phyloP scores from a whole-genome alignment of 1,140 invertebrate genomes.

The Drosophila saltans region DNA sequence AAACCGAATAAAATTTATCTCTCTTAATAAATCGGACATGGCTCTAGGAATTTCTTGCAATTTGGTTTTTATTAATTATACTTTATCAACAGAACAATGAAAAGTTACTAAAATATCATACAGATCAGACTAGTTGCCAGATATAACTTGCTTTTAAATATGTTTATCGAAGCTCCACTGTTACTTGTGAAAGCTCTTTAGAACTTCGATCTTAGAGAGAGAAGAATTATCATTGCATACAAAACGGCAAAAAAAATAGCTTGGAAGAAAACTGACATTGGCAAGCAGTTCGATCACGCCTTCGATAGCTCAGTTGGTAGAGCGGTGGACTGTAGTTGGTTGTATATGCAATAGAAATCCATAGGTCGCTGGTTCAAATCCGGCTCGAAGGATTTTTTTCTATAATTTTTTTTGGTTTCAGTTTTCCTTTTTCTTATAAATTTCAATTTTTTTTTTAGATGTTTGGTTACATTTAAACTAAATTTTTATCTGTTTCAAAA shows the following conservation, averaged over 20 bases:
- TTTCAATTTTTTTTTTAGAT: constrained; percentile 20
- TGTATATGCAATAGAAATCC: constrained; percentile 83
- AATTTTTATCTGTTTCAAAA: too few relatives aligned
- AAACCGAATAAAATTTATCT: neutral
- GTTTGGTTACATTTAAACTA: neutral
- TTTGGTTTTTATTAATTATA: too few relatives aligned
- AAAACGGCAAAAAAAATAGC: neutral
- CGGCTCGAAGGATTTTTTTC: constrained; percentile 86
- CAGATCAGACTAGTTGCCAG: too few relatives aligned
- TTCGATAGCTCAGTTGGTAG: constrained; percentile 95
- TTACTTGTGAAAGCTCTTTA: too few relatives aligned
- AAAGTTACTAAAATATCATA: too few relatives aligned
- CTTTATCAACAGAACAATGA: too few relatives aligned
- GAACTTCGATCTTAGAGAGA: neutral
- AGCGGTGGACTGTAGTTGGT: constrained; percentile 92
- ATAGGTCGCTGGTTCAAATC: constrained; percentile 90
- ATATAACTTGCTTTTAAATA: too few relatives aligned
- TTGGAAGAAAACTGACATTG: neutral
- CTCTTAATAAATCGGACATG: neutral
- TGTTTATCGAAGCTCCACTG: too few relatives aligned
- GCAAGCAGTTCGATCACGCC: constrained; percentile 67
- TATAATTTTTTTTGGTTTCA: too few relatives aligned
- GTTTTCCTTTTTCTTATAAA: too few relatives aligned
- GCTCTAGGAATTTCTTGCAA: too few relatives aligned
- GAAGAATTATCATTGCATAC: neutral